Evolutionary conservation across 2,888 invertebrate genomes (phyloP).

Genomic region (Hesperia comma): DNA sequence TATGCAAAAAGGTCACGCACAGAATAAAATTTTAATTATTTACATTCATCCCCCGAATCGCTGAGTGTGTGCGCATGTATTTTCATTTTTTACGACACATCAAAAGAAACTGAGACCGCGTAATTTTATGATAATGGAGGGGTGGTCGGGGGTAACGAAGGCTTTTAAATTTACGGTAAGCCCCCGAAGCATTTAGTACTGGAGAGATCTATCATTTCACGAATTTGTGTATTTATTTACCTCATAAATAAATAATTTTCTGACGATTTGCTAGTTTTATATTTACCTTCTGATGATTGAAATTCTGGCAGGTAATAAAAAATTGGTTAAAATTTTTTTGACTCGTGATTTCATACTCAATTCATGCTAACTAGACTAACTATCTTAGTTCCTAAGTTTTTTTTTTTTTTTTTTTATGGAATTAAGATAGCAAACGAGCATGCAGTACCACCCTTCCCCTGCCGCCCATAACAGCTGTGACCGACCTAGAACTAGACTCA

Average conservation of each 20-base stretch:
- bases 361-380: no score
- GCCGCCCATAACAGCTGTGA: no score
- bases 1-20: constrained; percentile 34
- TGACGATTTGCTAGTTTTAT: constrained; percentile 19
- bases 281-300: no score
- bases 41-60: constrained; percentile 42
- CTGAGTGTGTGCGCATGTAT: constrained; percentile 59
- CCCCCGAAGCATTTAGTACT: constrained; percentile 60
- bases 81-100: constrained; percentile 77
- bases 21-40: constrained; percentile 44
- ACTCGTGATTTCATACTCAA: no score
- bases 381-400: no score
- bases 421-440: no score
- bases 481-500: no score
- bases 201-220: constrained; percentile 1
- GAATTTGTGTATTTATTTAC: neutral
- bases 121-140: constrained; percentile 82
- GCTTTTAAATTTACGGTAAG: constrained; percentile 79
- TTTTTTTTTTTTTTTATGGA: no score
- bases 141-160: constrained; percentile 67
- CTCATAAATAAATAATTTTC: neutral
- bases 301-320: no score
- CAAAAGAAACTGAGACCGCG: constrained; percentile 81
- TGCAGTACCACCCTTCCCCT: no score
- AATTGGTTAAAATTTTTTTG: no score